Evolutionary conservation across 1,140 invertebrate species (phyloP).

Genomic region (Rhyacophila brunnea): DNA sequence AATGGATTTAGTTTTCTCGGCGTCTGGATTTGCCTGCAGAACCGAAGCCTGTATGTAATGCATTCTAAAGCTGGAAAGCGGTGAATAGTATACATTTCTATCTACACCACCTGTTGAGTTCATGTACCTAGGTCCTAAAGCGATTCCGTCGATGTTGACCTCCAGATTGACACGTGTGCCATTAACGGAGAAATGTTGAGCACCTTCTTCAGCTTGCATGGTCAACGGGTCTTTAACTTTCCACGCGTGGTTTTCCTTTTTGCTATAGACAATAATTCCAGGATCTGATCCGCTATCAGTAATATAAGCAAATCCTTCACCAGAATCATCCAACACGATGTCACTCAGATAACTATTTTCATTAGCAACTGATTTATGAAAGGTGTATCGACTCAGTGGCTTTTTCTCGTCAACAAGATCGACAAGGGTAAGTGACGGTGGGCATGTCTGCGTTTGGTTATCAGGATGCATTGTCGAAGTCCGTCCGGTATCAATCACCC

Average conservation of each 20-base stretch:
- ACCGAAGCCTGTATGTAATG: too few species aligned
- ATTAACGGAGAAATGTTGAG: too few species aligned
- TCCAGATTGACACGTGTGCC: too few species aligned
- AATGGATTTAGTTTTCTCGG: slow-evolving; percentile 34
- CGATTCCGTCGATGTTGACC: too few species aligned
- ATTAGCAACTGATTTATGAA: slow-evolving; percentile 40
- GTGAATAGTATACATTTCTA: too few species aligned
- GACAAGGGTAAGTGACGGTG: slow-evolving; percentile 55
- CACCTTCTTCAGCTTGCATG: slow-evolving; percentile 42
- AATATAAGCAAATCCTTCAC: slow-evolving; percentile 57
- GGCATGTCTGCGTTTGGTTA: slow-evolving; percentile 40
- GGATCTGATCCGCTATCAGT: slow-evolving; percentile 55
- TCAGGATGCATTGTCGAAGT: slow-evolving; percentile 32
- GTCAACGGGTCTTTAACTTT: slow-evolving; percentile 52
- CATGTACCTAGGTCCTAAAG: too few species aligned
- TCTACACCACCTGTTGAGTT: too few species aligned
- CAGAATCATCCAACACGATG: slow-evolving; percentile 56
- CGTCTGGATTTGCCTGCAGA: too few species aligned
- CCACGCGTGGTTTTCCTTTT: slow-evolving; percentile 51
- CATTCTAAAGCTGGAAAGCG: too few species aligned
- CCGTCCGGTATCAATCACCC: slow-evolving; percentile 57
- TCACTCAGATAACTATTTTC: slow-evolving; percentile 51
- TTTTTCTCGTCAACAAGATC: slow-evolving; percentile 51
- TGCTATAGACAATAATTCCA: slow-evolving; percentile 57
- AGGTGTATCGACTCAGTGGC: slow-evolving; percentile 41